Evolutionary conservation across 2,113 vertebrate genomes (phyloP).

Genomic region (Illadopsis cleaveri): DNA sequence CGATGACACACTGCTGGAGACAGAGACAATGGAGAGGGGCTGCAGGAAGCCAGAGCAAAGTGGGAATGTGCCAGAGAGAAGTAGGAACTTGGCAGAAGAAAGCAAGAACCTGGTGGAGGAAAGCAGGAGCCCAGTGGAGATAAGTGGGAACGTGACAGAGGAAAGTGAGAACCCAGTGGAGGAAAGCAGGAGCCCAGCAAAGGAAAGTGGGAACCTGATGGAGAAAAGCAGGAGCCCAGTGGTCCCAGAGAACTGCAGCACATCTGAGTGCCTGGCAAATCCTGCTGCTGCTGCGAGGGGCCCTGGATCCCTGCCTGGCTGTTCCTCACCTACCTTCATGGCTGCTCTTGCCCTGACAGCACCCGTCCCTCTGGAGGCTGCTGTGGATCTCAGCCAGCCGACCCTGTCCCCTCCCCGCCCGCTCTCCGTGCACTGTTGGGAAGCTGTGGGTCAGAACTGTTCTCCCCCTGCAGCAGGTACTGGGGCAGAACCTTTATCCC

Average conservation of each 20-base stretch:
- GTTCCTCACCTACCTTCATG: rapidly evolving
- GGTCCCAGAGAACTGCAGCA: rapidly evolving
- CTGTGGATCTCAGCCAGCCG: rapidly evolving
- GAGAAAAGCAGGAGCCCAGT: rapidly evolving
- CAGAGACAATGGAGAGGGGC: not conserved
- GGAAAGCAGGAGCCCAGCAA: no score
- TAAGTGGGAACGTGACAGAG: not conserved
- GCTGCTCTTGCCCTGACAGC: not conserved
- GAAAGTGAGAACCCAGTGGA: rapidly evolving
- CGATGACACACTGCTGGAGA: rapidly evolving
- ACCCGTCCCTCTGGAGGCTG: rapidly evolving
- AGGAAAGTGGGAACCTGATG: rapidly evolving
- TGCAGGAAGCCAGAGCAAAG: not conserved
- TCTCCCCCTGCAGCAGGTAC: not conserved
- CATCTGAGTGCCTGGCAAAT: not conserved
- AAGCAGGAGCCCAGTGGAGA: not conserved
- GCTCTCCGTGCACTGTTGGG: rapidly evolving
- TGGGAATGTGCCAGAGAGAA: not conserved
- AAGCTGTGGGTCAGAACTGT: rapidly evolving
- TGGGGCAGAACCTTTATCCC: not conserved
- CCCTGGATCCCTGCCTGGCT: not conserved
- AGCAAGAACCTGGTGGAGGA: not conserved
- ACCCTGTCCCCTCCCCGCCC: rapidly evolving
- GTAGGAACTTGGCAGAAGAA: not conserved
- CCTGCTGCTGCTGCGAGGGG: rapidly evolving